Percentiles rank a stretch among this genome's conserved stretches.
Conservation (phyloP, 2,888 invertebrate species). For the Listrodromus nycthemerus region DNA sequence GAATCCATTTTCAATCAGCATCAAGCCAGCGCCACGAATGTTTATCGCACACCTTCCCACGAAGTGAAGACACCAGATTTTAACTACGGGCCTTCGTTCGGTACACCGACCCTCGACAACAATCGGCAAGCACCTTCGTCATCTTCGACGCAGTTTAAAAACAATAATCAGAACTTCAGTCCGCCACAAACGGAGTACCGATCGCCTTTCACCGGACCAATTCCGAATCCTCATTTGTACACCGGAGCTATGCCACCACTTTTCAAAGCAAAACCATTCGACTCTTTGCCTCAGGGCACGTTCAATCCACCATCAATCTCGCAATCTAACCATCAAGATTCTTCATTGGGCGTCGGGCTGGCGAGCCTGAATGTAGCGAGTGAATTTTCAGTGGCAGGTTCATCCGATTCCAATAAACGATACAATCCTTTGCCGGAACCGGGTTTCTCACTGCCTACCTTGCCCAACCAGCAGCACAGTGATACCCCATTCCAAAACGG, state of each 20-base stretch:
- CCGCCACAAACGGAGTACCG: conserved; percentile 48
- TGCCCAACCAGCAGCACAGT: conserved; percentile 43
- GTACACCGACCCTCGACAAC: conserved; percentile 46
- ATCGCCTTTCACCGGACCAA: conserved; percentile 83
- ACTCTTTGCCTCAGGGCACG: conserved; percentile 52
- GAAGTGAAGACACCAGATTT: conserved; percentile 73
- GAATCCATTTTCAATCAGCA: conserved; percentile 51
- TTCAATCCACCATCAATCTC: conserved; percentile 26
- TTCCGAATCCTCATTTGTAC: conserved; percentile 89
- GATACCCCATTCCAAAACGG: conserved; percentile 47
- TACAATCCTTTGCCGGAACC: conserved; percentile 31
- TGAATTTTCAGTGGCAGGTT: neutral
- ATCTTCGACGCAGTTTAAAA: conserved; percentile 22
- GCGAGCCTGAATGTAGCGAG: neutral
- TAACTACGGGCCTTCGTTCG: conserved; percentile 65
- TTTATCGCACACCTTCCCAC: conserved; percentile 65
- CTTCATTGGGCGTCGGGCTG: conserved; percentile 22
- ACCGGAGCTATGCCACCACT: conserved; percentile 87
- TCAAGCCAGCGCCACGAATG: conserved; percentile 34
- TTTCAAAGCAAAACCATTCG: conserved; percentile 85
- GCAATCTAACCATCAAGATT: conserved; percentile 31
- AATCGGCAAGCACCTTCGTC: conserved; percentile 41
- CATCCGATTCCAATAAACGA: conserved; percentile 3
- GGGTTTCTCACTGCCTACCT: conserved; percentile 1
- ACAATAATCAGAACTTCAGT: conserved; percentile 62